Conservation (phyloP, 2,888 invertebrate genomes). For the Stenichneumon culpator region DNA sequence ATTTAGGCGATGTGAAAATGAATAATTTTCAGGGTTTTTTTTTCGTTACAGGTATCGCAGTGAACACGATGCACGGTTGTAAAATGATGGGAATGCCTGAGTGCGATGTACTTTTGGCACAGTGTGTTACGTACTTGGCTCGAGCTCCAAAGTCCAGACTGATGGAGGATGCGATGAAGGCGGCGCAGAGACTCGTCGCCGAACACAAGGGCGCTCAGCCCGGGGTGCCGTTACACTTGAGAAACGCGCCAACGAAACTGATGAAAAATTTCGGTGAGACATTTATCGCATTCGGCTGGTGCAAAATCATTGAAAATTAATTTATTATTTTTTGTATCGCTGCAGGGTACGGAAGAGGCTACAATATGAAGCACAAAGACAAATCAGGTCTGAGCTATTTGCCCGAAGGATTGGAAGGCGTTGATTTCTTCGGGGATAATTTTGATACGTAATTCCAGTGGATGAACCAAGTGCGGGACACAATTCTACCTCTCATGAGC, state of each 20-base stretch:
- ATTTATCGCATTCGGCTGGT: conserved; percentile 4
- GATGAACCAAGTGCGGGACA: conserved; percentile 42
- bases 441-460: conserved; percentile 37
- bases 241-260: conserved; percentile 92
- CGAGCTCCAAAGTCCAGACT: conserved; percentile 90
- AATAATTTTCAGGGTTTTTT: not conserved
- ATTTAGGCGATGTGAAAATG: too few relatives aligned
- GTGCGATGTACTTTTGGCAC: conserved; percentile 91
- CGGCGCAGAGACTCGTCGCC: conserved; percentile 88
- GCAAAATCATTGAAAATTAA: conserved; percentile 5
- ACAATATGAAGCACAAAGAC: conserved; percentile 87
- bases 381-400: conserved; percentile 88
- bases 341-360: conserved; percentile 89
- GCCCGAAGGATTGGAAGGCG: conserved; percentile 89
- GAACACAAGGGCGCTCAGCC: conserved; percentile 90
- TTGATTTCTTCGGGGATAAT: conserved; percentile 86
- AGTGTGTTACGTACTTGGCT: conserved; percentile 92
- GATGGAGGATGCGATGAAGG: conserved; percentile 87
- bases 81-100: conserved; percentile 94
- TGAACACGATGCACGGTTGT: conserved; percentile 92
- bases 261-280: conserved; percentile 91
- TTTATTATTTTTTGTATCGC: conserved; percentile 59
- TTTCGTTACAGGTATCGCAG: conserved; percentile 88
- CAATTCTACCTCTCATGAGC: conserved; percentile 27
- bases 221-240: conserved; percentile 91